Percentiles rank a stretch among this genome's conserved stretches.
These are phyloP conservation scores for Agriotes lineatus DNA, from an alignment of 2,888 invertebrate species.

Conservation along the genomic window DNA sequence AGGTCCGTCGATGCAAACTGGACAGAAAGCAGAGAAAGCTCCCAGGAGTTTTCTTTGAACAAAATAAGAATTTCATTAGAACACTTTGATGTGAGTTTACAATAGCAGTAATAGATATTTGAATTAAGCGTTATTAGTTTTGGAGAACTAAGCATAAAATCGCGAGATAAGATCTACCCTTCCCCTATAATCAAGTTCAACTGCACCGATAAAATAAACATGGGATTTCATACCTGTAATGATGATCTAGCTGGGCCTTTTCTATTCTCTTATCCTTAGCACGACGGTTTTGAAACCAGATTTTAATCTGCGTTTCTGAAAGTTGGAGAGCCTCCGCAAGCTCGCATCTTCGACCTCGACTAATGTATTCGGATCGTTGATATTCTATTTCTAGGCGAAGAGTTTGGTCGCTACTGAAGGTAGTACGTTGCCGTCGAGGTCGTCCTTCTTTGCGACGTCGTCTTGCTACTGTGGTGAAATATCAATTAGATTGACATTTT, in stretches of 20 bases:
- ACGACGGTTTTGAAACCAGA: slow-evolving; percentile 95
- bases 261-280: slow-evolving; percentile 97
- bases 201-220: too few relatives aligned
- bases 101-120: too few relatives aligned
- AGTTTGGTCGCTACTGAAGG: slow-evolving; percentile 95
- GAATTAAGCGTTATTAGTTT: background rate
- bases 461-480: slow-evolving; percentile 84
- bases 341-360: slow-evolving; percentile 85
- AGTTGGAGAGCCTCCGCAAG: slow-evolving; percentile 77
- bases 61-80: too few relatives aligned
- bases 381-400: slow-evolving; percentile 91
- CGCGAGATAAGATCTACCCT: slow-evolving; percentile 7
- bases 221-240: slow-evolving; percentile 79
- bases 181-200: too few relatives aligned
- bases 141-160: background rate
- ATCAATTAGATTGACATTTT: too few relatives aligned
- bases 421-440: slow-evolving; percentile 91
- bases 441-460: slow-evolving; percentile 88
- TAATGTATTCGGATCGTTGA: slow-evolving; percentile 92
- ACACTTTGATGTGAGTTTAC: too few relatives aligned
- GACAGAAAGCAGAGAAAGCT: slow-evolving; percentile 60
- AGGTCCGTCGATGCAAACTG: slow-evolving; percentile 61
- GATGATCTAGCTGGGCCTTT: slow-evolving; percentile 95
- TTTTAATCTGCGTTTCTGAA: slow-evolving; percentile 88
- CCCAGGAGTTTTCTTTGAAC: slow-evolving; percentile 63